Percentiles rank a stretch among this genome's conserved stretches.
Evolutionary conservation across 2,113 vertebrate genomes (phyloP).

Genomic region (Thinocorus orbignyianus): DNA sequence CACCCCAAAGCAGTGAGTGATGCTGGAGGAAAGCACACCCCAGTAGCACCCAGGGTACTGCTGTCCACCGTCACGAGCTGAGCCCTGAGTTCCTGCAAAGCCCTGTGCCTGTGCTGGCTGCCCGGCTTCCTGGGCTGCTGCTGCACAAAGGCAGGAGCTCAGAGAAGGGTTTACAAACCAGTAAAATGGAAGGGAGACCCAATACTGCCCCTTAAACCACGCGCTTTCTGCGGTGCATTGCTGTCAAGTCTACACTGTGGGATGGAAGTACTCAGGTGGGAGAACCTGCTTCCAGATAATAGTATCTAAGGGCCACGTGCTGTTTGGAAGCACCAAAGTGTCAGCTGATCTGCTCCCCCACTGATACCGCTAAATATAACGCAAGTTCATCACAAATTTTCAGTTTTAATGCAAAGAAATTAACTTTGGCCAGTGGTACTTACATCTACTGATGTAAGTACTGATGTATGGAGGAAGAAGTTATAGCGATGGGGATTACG

Average conservation of each 20-base stretch:
- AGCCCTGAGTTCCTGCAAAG: background rate
- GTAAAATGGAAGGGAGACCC: background rate
- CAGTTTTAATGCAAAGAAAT: background rate
- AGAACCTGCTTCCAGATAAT: background rate
- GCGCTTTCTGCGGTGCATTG: background rate
- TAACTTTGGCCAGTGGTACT: background rate
- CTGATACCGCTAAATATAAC: background rate
- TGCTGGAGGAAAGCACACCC: background rate
- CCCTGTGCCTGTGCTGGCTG: fast-evolving
- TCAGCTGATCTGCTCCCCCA: background rate
- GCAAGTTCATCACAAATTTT: background rate
- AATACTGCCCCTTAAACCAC: background rate
- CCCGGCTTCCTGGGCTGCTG: background rate
- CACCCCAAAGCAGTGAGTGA: background rate
- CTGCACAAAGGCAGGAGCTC: background rate
- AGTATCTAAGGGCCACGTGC: background rate
- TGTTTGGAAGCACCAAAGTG: background rate
- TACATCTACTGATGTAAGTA: background rate
- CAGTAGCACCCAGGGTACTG: fast-evolving
- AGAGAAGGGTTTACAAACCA: background rate
- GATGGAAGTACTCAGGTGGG: fast-evolving
- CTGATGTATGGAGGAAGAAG: too few relatives aligned
- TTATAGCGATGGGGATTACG: background rate
- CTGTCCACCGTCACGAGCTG: background rate
- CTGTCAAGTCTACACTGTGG: background rate